Base-by-base conservation (phyloP, 1,140 invertebrate genomes). In the Pseudomyrmex sp. region DNA sequence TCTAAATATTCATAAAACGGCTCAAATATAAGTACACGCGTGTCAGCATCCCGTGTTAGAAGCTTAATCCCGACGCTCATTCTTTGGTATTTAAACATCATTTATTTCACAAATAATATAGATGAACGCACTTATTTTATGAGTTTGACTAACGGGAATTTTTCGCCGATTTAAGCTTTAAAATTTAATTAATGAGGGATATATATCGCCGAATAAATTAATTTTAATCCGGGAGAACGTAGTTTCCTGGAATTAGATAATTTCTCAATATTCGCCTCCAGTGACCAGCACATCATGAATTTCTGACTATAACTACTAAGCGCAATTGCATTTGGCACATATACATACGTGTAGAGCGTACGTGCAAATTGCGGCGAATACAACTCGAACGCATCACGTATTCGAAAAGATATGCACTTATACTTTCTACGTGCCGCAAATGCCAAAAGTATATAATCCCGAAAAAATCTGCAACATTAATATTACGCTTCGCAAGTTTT, bases 1-100 rank as follows among this genome's bases (percentile, higher is more conserved):
- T 13, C 2, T 74, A 82, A 77, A 88, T 84, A 89, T 89, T 89
- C 82, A 88, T 89, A 56, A 74, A 63, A 58, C 9, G 44, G 13
- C 23, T 58, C 13, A 10, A 58, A 48, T 59, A 44, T 69, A 61
- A 74, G 65, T 52, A n/a, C 3, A 58, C n/a, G 61, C 44, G 48
- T n/a, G 82, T 62, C 75, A 84, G 73, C 85, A 18, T 52, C 50
- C 26, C 74, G 26, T 52, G 62, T 74, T 50, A 56, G 35, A 8
- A 2, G 3, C 46, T 59, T 74, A 83, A 65, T 87, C 68, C 5
- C n/a, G 20, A 48, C 15, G 15, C 12, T 18, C 44, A 66, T 70
- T 20, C 62, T 48, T 10, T 10, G 13, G 1, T 75, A 65, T 84
- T 87, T 84, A 88, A 84, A 66, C 35, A 56, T 2, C 46, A 35